Evolutionary conservation across 2,113 vertebrate species (phyloP).

Genomic region (Pterophyllum scalare): DNA sequence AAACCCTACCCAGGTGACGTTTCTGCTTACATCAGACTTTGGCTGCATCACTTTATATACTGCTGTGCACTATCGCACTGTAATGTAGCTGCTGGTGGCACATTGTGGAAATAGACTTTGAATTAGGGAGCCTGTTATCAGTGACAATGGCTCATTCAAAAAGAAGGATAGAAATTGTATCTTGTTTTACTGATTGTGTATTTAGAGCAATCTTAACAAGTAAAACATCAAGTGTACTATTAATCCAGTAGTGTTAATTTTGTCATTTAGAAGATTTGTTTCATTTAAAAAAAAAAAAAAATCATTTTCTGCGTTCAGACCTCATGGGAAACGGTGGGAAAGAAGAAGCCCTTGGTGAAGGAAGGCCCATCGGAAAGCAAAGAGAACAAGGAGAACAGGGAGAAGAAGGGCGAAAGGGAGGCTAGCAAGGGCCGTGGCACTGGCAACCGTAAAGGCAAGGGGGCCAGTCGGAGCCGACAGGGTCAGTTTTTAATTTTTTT

Average conservation of each 20-base stretch:
- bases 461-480: conserved; percentile 85
- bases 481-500: conserved; percentile 57
- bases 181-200: neutral
- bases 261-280: neutral
- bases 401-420: conserved; percentile 92
- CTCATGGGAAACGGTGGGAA: conserved; percentile 98
- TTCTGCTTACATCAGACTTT: no score
- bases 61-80: no score
- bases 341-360: conserved; percentile 93
- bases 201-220: neutral
- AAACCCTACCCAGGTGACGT: neutral
- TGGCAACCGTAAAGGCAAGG: conserved; percentile 87
- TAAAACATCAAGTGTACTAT: neutral
- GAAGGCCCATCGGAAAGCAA: conserved; percentile 90
- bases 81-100: no score
- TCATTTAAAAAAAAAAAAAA: neutral
- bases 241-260: neutral
- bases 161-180: neutral
- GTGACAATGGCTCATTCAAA: neutral
- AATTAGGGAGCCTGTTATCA: neutral
- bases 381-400: conserved; percentile 89
- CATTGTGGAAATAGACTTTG: neutral
- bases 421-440: conserved; percentile 83
- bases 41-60: no score
- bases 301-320: conserved; percentile 78